Base-by-base conservation (phyloP, 2,113 vertebrate genomes). In the Terrapene triunguis region DNA sequence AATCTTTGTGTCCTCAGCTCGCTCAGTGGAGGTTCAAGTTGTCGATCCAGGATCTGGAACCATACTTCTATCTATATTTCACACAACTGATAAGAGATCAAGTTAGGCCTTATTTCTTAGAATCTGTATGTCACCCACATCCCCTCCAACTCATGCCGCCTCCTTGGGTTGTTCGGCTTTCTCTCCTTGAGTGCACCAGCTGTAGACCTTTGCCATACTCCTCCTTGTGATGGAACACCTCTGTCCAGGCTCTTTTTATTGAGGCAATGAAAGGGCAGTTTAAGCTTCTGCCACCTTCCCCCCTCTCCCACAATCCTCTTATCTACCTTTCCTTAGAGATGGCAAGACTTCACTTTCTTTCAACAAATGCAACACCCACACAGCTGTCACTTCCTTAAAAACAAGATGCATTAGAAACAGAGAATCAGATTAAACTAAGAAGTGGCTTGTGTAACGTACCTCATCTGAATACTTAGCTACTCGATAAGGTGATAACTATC, bases 151-250 rank as follows among this genome's bases (percentile, higher is more conserved):
- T 47, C 0, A 0, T 13, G 44, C 51, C 10, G 80, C 25, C 89
- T 81, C 78, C 80, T 44, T 44, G 78, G 79, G 89, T 62, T 78
- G 54, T 48, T 50, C 78, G 78, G 53, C 42, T 91, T 72, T 91
- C 81, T 89, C 80, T 87, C 82, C 74, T 84, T 9, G 17, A 51
- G 76, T 29, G 11, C 5, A 87, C 72, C 35, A 21, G 65, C 35
- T 72, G 65, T 38, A 38, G n/a, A 72, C 9, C 16, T 22, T 72
- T 22, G n/a, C n/a, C n/a, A 38, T 8, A 69, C 65, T 69, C 14
- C 62, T n/a, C 17, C 65, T 69, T 21, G 59, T 32, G 59, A 62
- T 10, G 13, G 19, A 21, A n/a, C 17, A 38, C 9, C 8, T 72
- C n/a, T 22, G 19, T 85, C 12, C 10, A 5, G 25, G 25, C 19